These are phyloP conservation scores for Cyclopterus lumpus DNA, from an alignment of 2,797 vertebrate species.

Conservation along the genomic window DNA sequence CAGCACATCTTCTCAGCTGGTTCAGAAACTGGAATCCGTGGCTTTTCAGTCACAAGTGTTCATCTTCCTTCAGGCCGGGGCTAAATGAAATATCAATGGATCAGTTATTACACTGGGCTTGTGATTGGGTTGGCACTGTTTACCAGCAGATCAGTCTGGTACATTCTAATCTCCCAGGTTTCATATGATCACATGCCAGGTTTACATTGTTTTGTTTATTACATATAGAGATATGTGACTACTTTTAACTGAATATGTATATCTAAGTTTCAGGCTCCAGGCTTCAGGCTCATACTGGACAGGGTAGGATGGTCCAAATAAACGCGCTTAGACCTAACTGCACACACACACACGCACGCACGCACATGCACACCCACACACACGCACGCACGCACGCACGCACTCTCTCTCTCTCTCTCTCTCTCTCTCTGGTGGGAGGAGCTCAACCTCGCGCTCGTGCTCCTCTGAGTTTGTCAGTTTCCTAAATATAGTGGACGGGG, in stretches of 20 bases:
- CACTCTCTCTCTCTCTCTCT: no score
- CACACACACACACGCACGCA: not conserved
- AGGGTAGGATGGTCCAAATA: not conserved
- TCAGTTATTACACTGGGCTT: slow-evolving; percentile 31
- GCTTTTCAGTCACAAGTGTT: slow-evolving; percentile 52
- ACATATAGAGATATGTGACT: not conserved
- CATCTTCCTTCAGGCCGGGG: not conserved
- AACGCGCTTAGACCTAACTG: no score
- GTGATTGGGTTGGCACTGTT: no score
- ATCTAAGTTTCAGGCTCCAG: no score
- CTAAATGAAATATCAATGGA: slow-evolving; percentile 49
- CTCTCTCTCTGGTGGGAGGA: slow-evolving; percentile 64
- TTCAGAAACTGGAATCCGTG: slow-evolving; percentile 24
- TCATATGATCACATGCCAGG: not conserved
- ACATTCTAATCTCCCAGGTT: not conserved
- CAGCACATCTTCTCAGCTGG: slow-evolving; percentile 22
- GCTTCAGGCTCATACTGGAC: not conserved
- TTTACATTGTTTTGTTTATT: not conserved
- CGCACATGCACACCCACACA: not conserved
- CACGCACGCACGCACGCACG: not conserved
- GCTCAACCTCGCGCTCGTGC: slow-evolving; percentile 39
- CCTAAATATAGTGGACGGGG: slow-evolving; percentile 65
- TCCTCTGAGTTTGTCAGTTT: slow-evolving; percentile 69
- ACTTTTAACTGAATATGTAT: no score
- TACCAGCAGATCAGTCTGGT: no score